These are phyloP conservation scores for Trichoplusia ni DNA, from an alignment of 1,140 invertebrate genomes.

Conservation along the genomic window DNA sequence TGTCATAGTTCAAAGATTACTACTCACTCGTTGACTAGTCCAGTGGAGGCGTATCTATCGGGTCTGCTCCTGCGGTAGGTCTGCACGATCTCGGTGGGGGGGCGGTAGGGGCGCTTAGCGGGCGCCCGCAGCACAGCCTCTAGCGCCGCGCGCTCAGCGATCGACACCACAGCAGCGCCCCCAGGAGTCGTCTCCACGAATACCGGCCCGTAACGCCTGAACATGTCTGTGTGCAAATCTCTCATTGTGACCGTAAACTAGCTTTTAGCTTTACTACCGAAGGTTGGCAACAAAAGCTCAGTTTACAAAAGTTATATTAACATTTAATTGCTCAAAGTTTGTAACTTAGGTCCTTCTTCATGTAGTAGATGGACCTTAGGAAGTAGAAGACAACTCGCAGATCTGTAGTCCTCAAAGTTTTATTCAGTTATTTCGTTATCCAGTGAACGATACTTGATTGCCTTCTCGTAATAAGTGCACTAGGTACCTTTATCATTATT, in stretches of 20 bases:
- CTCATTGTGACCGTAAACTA: slow-evolving; percentile 57
- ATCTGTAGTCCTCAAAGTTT: too few species aligned
- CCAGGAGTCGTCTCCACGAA: slow-evolving; percentile 89
- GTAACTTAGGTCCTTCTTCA: too few species aligned
- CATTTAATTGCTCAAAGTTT: too few species aligned
- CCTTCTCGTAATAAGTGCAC: too few species aligned
- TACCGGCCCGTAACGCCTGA: slow-evolving; percentile 87
- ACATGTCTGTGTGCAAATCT: slow-evolving; percentile 84
- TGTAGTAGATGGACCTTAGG: too few species aligned
- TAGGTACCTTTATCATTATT: too few species aligned
- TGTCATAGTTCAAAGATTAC: too few species aligned
- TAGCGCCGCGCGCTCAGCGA: slow-evolving; percentile 89
- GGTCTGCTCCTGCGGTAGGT: slow-evolving; percentile 88
- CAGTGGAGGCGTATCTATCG: slow-evolving; percentile 90
- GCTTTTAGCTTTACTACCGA: slow-evolving; percentile 4
- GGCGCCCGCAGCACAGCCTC: slow-evolving; percentile 88
- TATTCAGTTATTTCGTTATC: too few species aligned
- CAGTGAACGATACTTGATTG: too few species aligned
- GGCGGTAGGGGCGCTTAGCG: slow-evolving; percentile 89
- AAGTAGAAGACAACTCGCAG: too few species aligned
- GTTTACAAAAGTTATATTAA: too few species aligned
- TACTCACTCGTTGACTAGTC: slow-evolving; percentile 89
- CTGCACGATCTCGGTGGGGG: slow-evolving; percentile 91
- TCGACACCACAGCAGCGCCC: slow-evolving; percentile 88
- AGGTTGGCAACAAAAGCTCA: too few species aligned